Evolutionary conservation across 2,797 vertebrate species (phyloP).

Genomic region (Alca torda): DNA sequence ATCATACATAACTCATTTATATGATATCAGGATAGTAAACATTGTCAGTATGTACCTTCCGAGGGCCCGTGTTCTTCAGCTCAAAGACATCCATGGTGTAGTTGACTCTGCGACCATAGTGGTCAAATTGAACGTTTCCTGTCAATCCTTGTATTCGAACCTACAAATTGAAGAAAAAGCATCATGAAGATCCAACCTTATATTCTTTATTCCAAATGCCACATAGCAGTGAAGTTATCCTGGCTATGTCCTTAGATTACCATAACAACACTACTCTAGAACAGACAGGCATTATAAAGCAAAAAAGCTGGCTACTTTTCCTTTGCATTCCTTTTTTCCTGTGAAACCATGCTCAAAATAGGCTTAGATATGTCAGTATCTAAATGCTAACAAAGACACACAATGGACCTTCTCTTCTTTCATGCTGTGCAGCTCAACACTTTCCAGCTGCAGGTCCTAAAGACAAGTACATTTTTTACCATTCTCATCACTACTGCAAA

Average conservation of each 20-base stretch:
- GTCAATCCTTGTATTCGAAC: conserved; percentile 97
- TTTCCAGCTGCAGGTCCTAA: not conserved
- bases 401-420: not conserved
- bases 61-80: conserved; percentile 91
- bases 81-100: conserved; percentile 99
- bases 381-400: not conserved
- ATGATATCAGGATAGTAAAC: not conserved
- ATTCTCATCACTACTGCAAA: not conserved
- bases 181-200: not conserved
- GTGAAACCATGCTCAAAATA: not conserved
- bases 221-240: not conserved
- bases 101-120: conserved; percentile 95
- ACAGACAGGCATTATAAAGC: not conserved
- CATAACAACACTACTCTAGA: not conserved
- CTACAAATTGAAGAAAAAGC: conserved; percentile 69
- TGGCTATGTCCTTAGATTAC: not conserved
- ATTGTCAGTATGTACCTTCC: conserved; percentile 81
- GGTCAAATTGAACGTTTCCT: conserved; percentile 97
- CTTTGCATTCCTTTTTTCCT: not conserved
- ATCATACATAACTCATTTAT: not conserved
- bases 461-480: not conserved
- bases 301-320: not conserved
- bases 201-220: not conserved
- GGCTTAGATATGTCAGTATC: not conserved
- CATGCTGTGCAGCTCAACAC: not conserved